phyloP scores from a whole-genome alignment of 2,797 vertebrate species.

The Corythornis leucogaster region DNA sequence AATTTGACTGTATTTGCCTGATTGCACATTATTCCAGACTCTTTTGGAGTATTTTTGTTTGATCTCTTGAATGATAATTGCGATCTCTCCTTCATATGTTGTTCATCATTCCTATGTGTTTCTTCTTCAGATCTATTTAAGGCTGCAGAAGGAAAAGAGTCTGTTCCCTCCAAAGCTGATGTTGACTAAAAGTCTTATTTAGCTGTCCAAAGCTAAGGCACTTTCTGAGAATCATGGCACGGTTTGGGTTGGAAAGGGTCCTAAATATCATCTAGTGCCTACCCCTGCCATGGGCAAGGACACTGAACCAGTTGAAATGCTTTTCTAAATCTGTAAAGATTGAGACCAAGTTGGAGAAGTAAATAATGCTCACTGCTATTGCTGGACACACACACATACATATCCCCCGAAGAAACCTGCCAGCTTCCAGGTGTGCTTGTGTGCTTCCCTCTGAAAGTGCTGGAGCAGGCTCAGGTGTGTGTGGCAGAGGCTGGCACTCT shows the following conservation, averaged over 20 bases:
- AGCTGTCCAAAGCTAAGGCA: not conserved
- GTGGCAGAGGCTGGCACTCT: not conserved
- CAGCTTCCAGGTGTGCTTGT: not conserved
- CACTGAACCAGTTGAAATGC: not conserved
- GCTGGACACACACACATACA: not conserved
- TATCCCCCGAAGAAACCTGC: not conserved
- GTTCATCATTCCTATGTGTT: not conserved
- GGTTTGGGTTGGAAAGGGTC: not conserved
- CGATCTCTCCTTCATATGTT: not conserved
- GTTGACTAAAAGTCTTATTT: not conserved
- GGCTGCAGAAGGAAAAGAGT: not conserved
- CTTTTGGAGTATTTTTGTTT: constrained; percentile 50
- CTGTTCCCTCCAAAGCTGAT: not conserved
- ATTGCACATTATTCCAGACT: constrained; percentile 12
- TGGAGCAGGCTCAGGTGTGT: not conserved
- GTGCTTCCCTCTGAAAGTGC: not conserved
- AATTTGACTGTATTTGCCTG: constrained; percentile 47
- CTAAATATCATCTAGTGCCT: not conserved
- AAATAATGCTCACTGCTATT: not conserved
- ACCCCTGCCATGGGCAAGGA: not conserved
- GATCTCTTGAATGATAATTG: constrained; percentile 54
- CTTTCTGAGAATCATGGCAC: not conserved
- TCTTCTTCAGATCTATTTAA: not conserved
- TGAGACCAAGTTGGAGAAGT: not conserved
- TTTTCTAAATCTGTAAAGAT: not conserved